Evolutionary conservation across 1,140 invertebrate species (phyloP), one percentile per base, ranked within the genome.

Genomic region (Drosophila suzukii): DNA sequence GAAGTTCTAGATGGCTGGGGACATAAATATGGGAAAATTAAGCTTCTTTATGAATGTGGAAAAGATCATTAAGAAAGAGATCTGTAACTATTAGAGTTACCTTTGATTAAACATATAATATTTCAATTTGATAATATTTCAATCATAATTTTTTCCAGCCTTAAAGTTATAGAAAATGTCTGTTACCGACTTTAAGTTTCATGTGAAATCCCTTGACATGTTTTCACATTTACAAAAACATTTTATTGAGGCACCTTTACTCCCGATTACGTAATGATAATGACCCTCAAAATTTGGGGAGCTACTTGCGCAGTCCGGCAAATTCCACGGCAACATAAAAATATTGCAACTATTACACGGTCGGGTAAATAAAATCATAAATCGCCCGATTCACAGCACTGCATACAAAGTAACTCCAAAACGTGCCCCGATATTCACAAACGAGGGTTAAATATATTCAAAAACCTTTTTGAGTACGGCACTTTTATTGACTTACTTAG

Each of bases 281-380:
- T 77, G 73, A 77, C 73, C 74, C 51, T 39, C 38, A 75, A 58
- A 20, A 59, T 39, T 39, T 30, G 17, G 15, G 12, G 12, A 54
- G 54, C n/a, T 66, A 32, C 50, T 54, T 75, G 30, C 41, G 56
- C 46, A 63, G 50, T 38, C 50, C 41, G 30, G 66, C 50, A 53
- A 82, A 88, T 49, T 82, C 71, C 75, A 15, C 6, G 30, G 27
- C 27, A 78, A 43, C 71, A 73, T 17, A 76, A 59, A 89, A 83
- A 83, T 89, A 83, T 88, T 88, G 79, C 83, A 73, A 76, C 88
- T 74, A 88, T 88, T 63, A 67, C 47, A 54, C 30, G 12, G 59
- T 49, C 39, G 56, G 17, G 50, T 50, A 74, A 55, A 50, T 51
- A 47, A 57, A 67, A 70, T 76, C 83, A 88, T 86, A 79, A 66